Evolutionary conservation across 2,113 vertebrate species (phyloP), one percentile per base, ranked within the genome.

Genomic region (Dolichallabes microphthalmus): DNA sequence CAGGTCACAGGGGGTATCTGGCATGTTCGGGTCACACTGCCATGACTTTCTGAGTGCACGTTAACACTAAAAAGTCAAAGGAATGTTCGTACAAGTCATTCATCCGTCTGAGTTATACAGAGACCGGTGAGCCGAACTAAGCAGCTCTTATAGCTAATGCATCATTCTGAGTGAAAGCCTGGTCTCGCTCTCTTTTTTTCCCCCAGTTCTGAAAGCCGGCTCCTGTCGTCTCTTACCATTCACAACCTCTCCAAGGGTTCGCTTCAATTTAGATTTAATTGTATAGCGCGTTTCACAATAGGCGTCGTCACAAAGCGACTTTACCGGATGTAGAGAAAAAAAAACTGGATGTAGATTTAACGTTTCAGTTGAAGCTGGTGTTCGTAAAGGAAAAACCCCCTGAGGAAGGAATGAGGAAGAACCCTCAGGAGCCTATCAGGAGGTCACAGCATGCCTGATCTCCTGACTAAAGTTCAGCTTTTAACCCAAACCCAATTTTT

Each of bases 161-260:
- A 73, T 85, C 61, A 3, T 32, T 55, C 82, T 25, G 69, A 87
- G 71, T 58, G 45, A 53, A 78, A 30, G 76, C 61, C 61, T 73
- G 64, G 39, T 11, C 50, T 50, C 13, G 52, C 45, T 45, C 45
- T 45, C 45, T 32, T 22, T 76, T 6, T 69, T 35, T 35, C 32
- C 17, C 3, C 14, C n/a, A 19, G 4, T 83, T 15, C 53, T 74
- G 50, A 82, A 68, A 55, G 53, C 82, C n/a, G 32, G 30, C 35
- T 22, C 69, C 55, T 69, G 55, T 50, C n/a, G 7, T 7, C 39
- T 27, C 20, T 64, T 76, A 61, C 71, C 15, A 19, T 53, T 71
- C 22, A 22, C 9, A 14, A 22, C 81, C 66, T 57, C 71, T 76
- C 58, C 63, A 0, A 60, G 30, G 55, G 55, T 60, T 79, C 76